These are phyloP conservation scores for Sinonovacula constricta DNA, from an alignment of 1,140 invertebrate genomes.

Conservation along the genomic window DNA sequence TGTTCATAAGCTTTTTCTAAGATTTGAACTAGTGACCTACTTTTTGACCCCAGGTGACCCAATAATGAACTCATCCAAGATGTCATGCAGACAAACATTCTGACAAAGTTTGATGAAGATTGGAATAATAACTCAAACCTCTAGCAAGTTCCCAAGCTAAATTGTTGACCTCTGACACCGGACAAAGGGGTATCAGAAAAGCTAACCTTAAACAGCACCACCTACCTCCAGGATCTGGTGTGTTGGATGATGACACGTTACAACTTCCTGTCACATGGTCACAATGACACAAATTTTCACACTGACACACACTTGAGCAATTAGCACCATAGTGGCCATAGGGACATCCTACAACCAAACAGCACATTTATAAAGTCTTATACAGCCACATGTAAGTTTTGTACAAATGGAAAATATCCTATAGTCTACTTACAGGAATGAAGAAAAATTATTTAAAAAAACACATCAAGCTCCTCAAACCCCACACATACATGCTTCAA, in stretches of 20 bases:
- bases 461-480: neutral
- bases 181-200: too few species aligned
- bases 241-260: constrained; percentile 17
- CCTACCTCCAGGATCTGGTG: constrained; percentile 17
- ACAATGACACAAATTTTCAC: constrained; percentile 31
- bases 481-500: neutral
- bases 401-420: neutral
- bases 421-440: neutral
- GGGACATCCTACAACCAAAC: constrained; percentile 21
- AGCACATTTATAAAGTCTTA: neutral
- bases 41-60: too few species aligned
- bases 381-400: neutral
- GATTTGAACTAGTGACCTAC: too few species aligned
- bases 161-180: too few species aligned
- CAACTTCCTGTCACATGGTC: constrained; percentile 31
- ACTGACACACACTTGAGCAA: constrained; percentile 30
- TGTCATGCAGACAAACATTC: too few species aligned
- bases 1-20: too few species aligned
- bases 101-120: too few species aligned
- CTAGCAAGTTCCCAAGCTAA: too few species aligned
- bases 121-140: too few species aligned
- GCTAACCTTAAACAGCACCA: too few species aligned
- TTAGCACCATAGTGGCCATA: constrained; percentile 34
- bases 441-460: neutral
- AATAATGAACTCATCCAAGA: too few species aligned